Conservation (phyloP, 2,113 vertebrate genomes). For the Callospermophilus lateralis region DNA sequence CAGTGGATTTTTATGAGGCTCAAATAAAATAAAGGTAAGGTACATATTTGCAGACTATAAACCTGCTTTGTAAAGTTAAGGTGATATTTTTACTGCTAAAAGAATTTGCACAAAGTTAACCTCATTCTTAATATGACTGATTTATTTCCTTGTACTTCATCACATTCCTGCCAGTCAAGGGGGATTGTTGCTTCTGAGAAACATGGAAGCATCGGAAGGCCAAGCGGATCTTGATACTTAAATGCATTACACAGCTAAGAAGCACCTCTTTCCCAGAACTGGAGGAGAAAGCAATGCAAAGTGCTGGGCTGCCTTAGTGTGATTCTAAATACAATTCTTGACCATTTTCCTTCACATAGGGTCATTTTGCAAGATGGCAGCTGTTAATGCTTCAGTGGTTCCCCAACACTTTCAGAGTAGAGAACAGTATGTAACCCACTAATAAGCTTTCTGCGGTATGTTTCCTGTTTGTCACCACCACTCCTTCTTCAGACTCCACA, state of each 20-base stretch:
- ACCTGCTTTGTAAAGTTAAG: not conserved
- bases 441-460: not conserved
- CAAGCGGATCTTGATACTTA: not conserved
- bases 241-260: not conserved
- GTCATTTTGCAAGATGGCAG: not conserved
- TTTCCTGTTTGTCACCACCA: not conserved
- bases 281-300: not conserved
- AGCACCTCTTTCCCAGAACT: constrained; percentile 50
- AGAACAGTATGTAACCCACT: not conserved
- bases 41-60: not conserved
- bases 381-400: not conserved
- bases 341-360: not conserved
- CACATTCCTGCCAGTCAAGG: constrained; percentile 24
- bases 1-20: not conserved
- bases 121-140: not conserved
- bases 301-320: not conserved
- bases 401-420: not conserved
- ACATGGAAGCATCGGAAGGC: not conserved
- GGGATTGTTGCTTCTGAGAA: not conserved
- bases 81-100: not conserved
- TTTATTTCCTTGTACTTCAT: not conserved
- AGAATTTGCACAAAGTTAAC: not conserved
- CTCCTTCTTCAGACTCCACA: not conserved
- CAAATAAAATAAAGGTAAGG: constrained; percentile 5
- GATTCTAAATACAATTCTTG: not conserved